A percentile compares a stretch with the other conserved stretches of the same genome.
Conservation (phyloP, 2,113 vertebrate species). For the Tretioscincus oriximinensis region DNA sequence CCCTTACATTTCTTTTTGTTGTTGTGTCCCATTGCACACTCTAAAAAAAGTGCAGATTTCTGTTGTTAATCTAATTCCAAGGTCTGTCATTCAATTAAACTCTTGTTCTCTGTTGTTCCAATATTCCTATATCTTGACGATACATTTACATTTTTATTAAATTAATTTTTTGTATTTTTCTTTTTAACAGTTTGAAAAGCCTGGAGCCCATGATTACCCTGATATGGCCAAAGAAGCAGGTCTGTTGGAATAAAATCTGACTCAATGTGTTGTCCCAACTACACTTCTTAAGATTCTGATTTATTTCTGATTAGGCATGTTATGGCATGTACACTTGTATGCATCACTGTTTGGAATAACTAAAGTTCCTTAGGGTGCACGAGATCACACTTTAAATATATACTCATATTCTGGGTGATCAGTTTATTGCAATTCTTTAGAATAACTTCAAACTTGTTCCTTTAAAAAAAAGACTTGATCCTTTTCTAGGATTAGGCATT, state of each 20-base stretch:
- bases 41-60: no score
- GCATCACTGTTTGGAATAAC: neutral
- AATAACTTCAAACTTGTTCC: neutral
- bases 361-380: neutral
- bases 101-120: no score
- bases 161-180: slow-evolving; percentile 2
- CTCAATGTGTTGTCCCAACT: neutral
- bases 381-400: neutral
- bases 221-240: slow-evolving; percentile 95
- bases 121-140: neutral
- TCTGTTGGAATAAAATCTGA: slow-evolving; percentile 38
- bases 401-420: neutral
- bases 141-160: neutral
- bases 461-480: neutral
- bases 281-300: neutral
- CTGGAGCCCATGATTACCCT: slow-evolving; percentile 84
- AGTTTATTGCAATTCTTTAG: neutral
- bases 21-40: no score
- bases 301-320: no score
- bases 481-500: no score
- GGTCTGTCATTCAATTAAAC: no score
- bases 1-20: no score
- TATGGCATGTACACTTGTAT: no score
- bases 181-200: slow-evolving; percentile 84
- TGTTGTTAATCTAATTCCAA: no score